A percentile compares a stretch with the other conserved stretches of the same genome.
Conservation (phyloP, 2,797 vertebrate species). For the Caiman crocodilus region DNA sequence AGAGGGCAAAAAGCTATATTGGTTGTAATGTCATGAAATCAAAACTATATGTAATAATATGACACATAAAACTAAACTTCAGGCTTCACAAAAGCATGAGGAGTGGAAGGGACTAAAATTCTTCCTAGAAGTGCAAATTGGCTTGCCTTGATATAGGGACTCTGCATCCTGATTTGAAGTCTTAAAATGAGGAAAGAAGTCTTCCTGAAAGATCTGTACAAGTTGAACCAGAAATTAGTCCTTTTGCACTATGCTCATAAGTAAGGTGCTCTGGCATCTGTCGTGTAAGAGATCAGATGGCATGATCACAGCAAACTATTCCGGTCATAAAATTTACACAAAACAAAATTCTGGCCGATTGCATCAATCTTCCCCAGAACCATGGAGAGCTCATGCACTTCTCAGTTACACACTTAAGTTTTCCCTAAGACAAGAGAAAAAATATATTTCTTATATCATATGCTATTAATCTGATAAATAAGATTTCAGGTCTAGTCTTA, state of each 20-base stretch:
- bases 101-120: not conserved
- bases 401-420: not conserved
- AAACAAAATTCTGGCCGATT: not conserved
- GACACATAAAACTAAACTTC: slow-evolving; percentile 40
- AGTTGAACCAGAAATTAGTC: not conserved
- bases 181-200: not conserved
- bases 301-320: fast-evolving
- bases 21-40: slow-evolving; percentile 12
- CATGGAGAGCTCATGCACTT: not conserved
- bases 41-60: slow-evolving; percentile 24
- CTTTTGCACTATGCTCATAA: not conserved
- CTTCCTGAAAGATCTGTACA: not conserved
- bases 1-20: not conserved
- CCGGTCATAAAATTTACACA: not conserved
- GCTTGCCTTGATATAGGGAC: not conserved
- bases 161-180: not conserved
- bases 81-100: not conserved
- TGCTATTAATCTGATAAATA: not conserved
- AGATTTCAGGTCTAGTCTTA: not conserved
- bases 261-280: not conserved
- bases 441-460: too few species aligned
- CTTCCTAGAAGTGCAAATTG: not conserved
- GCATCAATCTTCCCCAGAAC: not conserved
- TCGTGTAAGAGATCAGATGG: not conserved
- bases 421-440: not conserved